These are phyloP conservation scores for Myopa testacea DNA, from an alignment of 2,888 invertebrate genomes.

Conservation along the genomic window DNA sequence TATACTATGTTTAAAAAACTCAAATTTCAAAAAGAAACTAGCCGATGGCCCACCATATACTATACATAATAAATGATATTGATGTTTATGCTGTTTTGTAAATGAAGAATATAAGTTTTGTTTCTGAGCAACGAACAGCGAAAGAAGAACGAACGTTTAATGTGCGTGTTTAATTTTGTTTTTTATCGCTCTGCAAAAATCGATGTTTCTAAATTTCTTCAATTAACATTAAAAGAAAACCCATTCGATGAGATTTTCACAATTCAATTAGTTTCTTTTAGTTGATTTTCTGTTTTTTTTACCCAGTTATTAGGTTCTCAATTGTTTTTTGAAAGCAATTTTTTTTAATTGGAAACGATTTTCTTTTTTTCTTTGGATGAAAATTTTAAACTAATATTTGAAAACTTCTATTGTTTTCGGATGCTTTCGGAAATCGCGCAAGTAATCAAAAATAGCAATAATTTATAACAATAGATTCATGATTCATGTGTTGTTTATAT, in stretches of 20 bases:
- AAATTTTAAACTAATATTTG: not conserved
- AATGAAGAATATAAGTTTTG: too few species aligned
- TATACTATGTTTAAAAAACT: too few species aligned
- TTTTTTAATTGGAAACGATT: too few species aligned
- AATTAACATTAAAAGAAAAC: conserved; percentile 6
- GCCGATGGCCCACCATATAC: too few species aligned
- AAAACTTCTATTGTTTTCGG: conserved; percentile 19
- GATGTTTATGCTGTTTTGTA: too few species aligned
- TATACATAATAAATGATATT: too few species aligned
- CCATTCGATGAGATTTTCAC: conserved; percentile 2
- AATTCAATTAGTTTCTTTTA: conserved; percentile 13
- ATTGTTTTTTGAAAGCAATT: not conserved
- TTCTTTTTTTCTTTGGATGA: not conserved
- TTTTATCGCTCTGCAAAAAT: not conserved
- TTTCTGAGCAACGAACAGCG: too few species aligned
- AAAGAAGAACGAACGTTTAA: not conserved
- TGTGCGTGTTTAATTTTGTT: conserved; percentile 37
- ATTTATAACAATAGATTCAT: not conserved
- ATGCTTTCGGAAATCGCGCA: not conserved
- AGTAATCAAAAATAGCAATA: not conserved
- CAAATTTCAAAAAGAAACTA: too few species aligned
- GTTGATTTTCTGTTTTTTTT: not conserved
- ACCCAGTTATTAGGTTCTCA: not conserved
- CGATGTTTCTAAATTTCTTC: too few species aligned
- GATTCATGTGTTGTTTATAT: conserved; percentile 1